These are phyloP conservation scores for Anticlea derivata DNA, from an alignment of 2,888 invertebrate species.

Conservation along the genomic window DNA sequence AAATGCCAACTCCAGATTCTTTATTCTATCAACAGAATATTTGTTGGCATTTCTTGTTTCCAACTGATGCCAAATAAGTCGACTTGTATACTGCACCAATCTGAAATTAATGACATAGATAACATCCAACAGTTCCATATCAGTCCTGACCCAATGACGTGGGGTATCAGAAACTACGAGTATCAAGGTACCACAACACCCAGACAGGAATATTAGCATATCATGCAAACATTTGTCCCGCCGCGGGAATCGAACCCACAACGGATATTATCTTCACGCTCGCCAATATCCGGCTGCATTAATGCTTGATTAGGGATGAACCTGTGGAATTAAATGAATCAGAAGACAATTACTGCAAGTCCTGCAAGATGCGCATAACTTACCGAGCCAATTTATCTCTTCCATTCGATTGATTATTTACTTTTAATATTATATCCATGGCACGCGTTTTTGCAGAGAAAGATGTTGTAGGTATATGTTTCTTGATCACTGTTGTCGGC, in stretches of 20 bases:
- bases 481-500: too few species aligned
- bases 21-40: conserved; percentile 88
- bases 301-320: too few species aligned
- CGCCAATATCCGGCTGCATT: too few species aligned
- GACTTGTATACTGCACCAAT: conserved; percentile 91
- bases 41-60: conserved; percentile 85
- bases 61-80: conserved; percentile 91
- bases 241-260: too few species aligned
- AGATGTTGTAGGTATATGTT: not conserved
- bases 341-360: not conserved
- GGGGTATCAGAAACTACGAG: too few species aligned
- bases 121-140: too few species aligned
- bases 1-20: conserved; percentile 91
- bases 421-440: conserved; percentile 78
- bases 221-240: too few species aligned
- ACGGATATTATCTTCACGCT: too few species aligned
- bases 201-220: too few species aligned
- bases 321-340: too few species aligned
- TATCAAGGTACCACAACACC: too few species aligned
- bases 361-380: conserved; percentile 24
- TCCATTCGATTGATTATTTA: conserved; percentile 82
- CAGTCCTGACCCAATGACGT: too few species aligned
- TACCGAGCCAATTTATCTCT: conserved; percentile 83
- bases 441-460: not conserved
- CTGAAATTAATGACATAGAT: conserved; percentile 81